These are phyloP conservation scores for Elmis aenea DNA, from an alignment of 2,888 invertebrate species.

Conservation along the genomic window DNA sequence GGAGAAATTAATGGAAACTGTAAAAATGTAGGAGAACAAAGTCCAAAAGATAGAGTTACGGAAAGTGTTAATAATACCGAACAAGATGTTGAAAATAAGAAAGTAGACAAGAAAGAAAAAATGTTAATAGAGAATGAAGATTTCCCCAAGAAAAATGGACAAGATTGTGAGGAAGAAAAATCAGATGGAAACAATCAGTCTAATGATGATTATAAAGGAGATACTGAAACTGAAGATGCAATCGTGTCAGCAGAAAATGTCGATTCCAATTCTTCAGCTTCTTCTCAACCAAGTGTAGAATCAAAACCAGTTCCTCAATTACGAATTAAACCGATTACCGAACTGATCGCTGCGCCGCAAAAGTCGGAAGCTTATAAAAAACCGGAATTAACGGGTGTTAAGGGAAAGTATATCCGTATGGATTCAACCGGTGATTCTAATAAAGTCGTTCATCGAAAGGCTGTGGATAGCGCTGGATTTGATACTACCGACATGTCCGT, in stretches of 20 bases:
- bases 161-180: constrained; percentile 21
- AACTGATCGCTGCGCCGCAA: constrained; percentile 9
- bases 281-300: no score
- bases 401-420: constrained; percentile 29
- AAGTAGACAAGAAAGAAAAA: constrained; percentile 4
- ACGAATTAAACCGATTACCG: constrained; percentile 15
- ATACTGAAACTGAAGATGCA: constrained; percentile 7
- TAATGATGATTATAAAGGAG: not conserved
- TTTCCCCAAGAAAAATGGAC: constrained; percentile 4
- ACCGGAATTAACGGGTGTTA: constrained; percentile 26
- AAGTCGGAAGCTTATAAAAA: constrained; percentile 17
- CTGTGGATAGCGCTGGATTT: constrained; percentile 29
- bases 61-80: constrained; percentile 13
- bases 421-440: constrained; percentile 13
- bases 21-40: constrained; percentile 24
- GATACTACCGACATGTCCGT: constrained; percentile 18
- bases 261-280: not conserved
- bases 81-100: constrained; percentile 33
- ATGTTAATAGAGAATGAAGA: not conserved
- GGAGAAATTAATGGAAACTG: constrained; percentile 2
- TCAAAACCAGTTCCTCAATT: constrained; percentile 9
- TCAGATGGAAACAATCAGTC: constrained; percentile 20
- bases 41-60: constrained; percentile 9
- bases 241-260: constrained; percentile 1
- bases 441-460: constrained; percentile 21